Conservation (phyloP, 2,797 vertebrate species). For the Remorina albescens region DNA sequence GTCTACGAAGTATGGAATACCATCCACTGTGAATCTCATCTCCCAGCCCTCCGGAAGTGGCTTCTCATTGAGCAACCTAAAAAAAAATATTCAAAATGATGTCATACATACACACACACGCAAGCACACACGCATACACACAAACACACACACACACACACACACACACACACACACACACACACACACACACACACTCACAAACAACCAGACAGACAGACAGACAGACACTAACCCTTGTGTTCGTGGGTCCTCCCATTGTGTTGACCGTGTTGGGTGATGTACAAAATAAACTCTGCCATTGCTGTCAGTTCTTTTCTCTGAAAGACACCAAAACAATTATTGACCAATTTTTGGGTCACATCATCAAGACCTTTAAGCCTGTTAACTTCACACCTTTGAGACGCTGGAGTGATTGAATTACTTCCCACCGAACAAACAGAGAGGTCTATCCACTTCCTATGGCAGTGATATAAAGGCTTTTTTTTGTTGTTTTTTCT, state of each 20-base stretch:
- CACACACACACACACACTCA: too few species aligned
- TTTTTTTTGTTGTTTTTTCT: too few species aligned
- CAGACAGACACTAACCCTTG: slow-evolving; percentile 88
- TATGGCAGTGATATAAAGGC: too few species aligned
- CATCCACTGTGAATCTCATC: slow-evolving; percentile 98
- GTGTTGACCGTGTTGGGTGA: slow-evolving; percentile 94
- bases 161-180: neutral
- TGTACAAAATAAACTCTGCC: slow-evolving; percentile 99
- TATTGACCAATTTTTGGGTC: neutral
- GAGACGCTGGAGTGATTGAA: neutral
- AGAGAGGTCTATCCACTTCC: neutral
- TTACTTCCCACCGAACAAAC: neutral
- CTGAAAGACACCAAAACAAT: slow-evolving; percentile 60
- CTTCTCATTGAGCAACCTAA: slow-evolving; percentile 95
- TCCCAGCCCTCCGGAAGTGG: slow-evolving; percentile 99
- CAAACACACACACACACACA: neutral
- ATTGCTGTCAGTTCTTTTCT: slow-evolving; percentile 95
- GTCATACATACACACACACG: neutral
- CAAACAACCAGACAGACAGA: too few species aligned
- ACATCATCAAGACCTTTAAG: neutral
- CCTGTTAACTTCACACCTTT: neutral
- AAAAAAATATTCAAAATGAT: neutral
- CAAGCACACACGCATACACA: too few species aligned
- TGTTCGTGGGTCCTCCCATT: slow-evolving; percentile 98
- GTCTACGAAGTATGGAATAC: slow-evolving; percentile 98